Evolutionary conservation across 2,888 invertebrate genomes (phyloP).

Genomic region (Ornithoptera alexandrae): DNA sequence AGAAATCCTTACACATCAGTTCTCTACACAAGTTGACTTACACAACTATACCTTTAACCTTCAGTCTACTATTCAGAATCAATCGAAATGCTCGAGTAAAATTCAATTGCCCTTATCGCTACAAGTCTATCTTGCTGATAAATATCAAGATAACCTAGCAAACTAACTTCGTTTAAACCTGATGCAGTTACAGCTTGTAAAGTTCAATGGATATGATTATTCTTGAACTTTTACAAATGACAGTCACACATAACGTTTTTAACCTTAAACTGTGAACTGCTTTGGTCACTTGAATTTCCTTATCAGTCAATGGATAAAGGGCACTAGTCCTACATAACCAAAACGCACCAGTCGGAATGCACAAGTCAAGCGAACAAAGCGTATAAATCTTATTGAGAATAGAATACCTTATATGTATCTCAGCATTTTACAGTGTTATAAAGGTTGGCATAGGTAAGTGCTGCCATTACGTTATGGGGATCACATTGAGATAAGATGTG

Average conservation of each 20-base stretch:
- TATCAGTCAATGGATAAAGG: constrained; percentile 14
- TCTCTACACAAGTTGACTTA: constrained; percentile 23
- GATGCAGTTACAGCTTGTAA: constrained; percentile 19
- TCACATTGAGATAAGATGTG: too few relatives aligned
- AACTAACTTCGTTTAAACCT: constrained; percentile 33
- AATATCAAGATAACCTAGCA: constrained; percentile 69
- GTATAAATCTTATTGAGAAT: constrained; percentile 72
- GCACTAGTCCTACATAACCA: constrained; percentile 23
- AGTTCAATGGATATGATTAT: constrained; percentile 28
- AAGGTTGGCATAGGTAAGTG: background rate
- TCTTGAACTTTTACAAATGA: constrained; percentile 8
- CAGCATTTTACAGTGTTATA: constrained; percentile 39
- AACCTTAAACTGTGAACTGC: constrained; percentile 16
- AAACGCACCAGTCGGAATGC: constrained; percentile 78
- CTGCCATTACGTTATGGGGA: background rate
- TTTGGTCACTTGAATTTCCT: constrained; percentile 2
- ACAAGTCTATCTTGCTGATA: constrained; percentile 64
- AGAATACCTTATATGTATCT: constrained; percentile 53
- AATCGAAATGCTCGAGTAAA: constrained; percentile 25
- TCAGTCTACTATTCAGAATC: constrained; percentile 25
- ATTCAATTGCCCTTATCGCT: constrained; percentile 40
- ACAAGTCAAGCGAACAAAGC: constrained; percentile 73
- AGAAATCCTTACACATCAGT: constrained; percentile 26
- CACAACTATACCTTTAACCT: constrained; percentile 31
- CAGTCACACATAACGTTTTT: constrained; percentile 18